Evolutionary conservation across 2,797 vertebrate genomes (phyloP).

Genomic region (Trachops cirrhosus): DNA sequence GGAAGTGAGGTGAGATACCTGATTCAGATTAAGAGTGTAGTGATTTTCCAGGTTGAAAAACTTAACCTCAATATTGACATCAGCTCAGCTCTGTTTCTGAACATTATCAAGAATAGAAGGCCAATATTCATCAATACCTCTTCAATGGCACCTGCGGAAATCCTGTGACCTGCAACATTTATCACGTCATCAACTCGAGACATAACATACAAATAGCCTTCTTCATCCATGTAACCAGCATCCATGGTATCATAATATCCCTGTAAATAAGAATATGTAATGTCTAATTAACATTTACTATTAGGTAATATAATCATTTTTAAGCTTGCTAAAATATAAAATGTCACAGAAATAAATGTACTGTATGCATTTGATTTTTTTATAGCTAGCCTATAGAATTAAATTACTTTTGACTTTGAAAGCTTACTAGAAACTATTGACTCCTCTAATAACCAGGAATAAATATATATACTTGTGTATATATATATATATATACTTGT

Average conservation of each 20-base stretch:
- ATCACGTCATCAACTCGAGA: slow-evolving; percentile 97
- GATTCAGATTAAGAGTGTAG: neutral
- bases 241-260: slow-evolving; percentile 98
- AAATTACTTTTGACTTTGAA: slow-evolving; percentile 20
- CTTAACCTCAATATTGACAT: neutral
- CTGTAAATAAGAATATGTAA: slow-evolving; percentile 78
- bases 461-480: neutral
- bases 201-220: slow-evolving; percentile 94
- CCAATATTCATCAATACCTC: slow-evolving; percentile 85
- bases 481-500: too few species aligned
- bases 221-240: slow-evolving; percentile 92
- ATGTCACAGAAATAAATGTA: neutral
- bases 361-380: neutral
- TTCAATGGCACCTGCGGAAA: slow-evolving; percentile 94
- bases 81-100: neutral
- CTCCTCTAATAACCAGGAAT: neutral
- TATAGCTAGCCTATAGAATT: neutral
- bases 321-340: neutral
- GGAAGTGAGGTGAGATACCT: neutral
- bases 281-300: neutral
- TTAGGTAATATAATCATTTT: neutral
- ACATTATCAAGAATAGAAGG: neutral
- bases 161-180: slow-evolving; percentile 95
- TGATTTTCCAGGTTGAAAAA: neutral
- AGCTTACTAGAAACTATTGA: slow-evolving; percentile 22